These are phyloP conservation scores for Cantharis lateralis DNA, from an alignment of 2,888 invertebrate species.

Conservation along the genomic window DNA sequence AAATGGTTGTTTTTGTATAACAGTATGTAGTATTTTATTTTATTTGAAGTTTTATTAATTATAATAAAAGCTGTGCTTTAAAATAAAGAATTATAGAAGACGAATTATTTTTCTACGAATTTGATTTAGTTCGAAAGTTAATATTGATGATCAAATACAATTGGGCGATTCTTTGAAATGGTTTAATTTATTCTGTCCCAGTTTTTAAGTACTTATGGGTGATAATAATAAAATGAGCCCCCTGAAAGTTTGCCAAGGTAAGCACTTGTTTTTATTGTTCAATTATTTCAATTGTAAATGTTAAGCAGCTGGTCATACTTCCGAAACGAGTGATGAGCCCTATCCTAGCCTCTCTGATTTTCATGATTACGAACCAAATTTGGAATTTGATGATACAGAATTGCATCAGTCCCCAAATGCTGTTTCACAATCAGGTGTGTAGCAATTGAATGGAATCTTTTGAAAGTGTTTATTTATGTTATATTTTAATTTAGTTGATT, in stretches of 20 bases:
- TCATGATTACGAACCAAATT: slow-evolving; percentile 92
- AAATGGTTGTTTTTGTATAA: background rate
- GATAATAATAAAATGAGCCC: slow-evolving; percentile 49
- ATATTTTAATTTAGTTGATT: slow-evolving; percentile 44
- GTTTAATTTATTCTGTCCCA: background rate
- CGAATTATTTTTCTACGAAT: background rate
- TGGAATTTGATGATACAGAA: slow-evolving; percentile 97
- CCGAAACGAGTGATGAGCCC: slow-evolving; percentile 65
- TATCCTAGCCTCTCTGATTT: slow-evolving; percentile 88
- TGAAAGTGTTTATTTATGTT: background rate
- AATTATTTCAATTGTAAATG: background rate
- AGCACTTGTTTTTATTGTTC: background rate
- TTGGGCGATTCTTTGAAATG: background rate
- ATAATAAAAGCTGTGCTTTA: background rate
- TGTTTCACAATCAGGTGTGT: slow-evolving; percentile 68
- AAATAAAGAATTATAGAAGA: background rate
- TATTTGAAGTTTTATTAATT: background rate
- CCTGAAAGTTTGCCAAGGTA: slow-evolving; percentile 59
- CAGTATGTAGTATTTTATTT: background rate
- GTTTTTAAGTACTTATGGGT: background rate
- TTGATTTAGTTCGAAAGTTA: background rate
- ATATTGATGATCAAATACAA: background rate
- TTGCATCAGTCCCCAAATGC: slow-evolving; percentile 68
- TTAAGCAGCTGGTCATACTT: slow-evolving; percentile 54
- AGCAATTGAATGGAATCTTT: background rate